Evolutionary conservation across 2,797 vertebrate species (phyloP).

Genomic region (Peromyscus eremicus): DNA sequence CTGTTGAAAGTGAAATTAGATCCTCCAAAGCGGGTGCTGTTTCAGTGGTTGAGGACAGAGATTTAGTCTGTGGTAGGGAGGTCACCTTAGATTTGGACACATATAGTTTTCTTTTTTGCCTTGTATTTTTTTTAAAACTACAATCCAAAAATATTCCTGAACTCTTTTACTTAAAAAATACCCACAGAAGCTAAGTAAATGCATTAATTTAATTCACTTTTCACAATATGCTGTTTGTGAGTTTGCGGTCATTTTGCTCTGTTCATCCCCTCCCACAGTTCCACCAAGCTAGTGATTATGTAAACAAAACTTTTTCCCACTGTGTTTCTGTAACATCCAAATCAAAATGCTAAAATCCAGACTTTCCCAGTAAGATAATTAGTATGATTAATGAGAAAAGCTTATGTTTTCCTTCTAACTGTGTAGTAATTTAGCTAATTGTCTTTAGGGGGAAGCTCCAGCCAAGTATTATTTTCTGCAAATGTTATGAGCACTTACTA

Average conservation of each 20-base stretch:
- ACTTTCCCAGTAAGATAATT: constrained; percentile 14
- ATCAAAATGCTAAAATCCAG: neutral
- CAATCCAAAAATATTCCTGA: constrained; percentile 29
- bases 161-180: neutral
- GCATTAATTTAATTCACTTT: neutral
- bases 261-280: neutral
- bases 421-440: neutral
- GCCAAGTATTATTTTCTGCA: neutral
- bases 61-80: neutral
- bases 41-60: neutral
- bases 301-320: neutral
- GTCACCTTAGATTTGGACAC: neutral
- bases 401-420: neutral
- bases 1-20: constrained; percentile 62
- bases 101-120: neutral
- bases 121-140: constrained; percentile 59
- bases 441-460: neutral
- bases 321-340: constrained; percentile 16
- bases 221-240: neutral
- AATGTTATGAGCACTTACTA: neutral
- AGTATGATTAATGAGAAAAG: constrained; percentile 33
- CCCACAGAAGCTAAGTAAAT: neutral
- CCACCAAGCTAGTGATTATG: neutral
- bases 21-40: neutral
- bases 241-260: constrained; percentile 21